phyloP scores from a whole-genome alignment of 2,888 invertebrate species.

The Matsumyia berberina region DNA sequence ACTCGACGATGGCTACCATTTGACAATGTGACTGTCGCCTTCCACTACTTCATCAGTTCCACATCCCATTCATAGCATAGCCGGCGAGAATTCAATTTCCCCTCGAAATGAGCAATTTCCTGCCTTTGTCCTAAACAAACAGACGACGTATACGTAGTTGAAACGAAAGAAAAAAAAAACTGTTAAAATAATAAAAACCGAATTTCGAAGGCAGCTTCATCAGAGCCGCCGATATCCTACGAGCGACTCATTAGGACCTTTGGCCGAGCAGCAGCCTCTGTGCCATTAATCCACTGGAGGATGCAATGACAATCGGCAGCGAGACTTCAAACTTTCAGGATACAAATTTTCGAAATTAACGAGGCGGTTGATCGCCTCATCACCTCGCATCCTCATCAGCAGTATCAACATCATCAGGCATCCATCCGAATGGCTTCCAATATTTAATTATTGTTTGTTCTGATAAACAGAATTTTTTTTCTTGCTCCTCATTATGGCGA shows the following conservation, averaged over 20 bases:
- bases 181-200: conserved; percentile 71
- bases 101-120: conserved; percentile 76
- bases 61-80: conserved; percentile 42
- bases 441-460: conserved; percentile 56
- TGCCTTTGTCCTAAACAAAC: conserved; percentile 74
- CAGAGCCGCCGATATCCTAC: conserved; percentile 40
- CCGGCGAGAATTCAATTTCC: conserved; percentile 70
- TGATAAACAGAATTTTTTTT: conserved; percentile 16
- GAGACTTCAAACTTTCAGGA: not conserved
- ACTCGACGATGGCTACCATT: conserved; percentile 72
- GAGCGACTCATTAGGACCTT: conserved; percentile 56
- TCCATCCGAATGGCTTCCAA: conserved; percentile 52
- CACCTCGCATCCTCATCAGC: conserved; percentile 60
- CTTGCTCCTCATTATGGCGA: conserved; percentile 45
- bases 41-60: conserved; percentile 54
- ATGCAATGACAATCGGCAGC: conserved; percentile 56
- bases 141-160: conserved; percentile 32
- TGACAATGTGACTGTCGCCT: conserved; percentile 71
- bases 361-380: conserved; percentile 62
- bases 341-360: conserved; percentile 62
- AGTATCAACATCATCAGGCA: conserved; percentile 51
- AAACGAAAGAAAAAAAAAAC: conserved; percentile 55
- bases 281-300: conserved; percentile 49
- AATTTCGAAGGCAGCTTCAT: conserved; percentile 48
- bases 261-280: conserved; percentile 15